Conservation (phyloP, 53 echinoderm and acorn worm genomes). For the Apostichopus leukothele region DNA sequence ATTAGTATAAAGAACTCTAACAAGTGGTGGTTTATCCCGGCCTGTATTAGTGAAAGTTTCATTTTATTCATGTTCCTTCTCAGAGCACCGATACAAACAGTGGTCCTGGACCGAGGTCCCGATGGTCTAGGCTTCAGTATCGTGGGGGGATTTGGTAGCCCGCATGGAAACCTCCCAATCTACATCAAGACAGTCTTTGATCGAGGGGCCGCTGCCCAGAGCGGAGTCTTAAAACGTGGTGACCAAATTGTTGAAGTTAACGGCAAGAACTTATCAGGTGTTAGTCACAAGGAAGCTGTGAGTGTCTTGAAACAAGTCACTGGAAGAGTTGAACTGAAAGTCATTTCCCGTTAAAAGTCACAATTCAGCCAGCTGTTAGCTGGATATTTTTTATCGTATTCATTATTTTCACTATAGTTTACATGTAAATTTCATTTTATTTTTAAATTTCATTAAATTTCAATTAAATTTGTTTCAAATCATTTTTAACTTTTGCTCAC, state of each 20-base stretch:
- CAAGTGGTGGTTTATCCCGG: too few species aligned
- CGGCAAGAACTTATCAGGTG: slow-evolving; percentile 68
- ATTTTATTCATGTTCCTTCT: not conserved
- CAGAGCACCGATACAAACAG: slow-evolving; percentile 55
- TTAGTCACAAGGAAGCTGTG: slow-evolving; percentile 88
- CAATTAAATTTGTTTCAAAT: too few species aligned
- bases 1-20: too few species aligned
- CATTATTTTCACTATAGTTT: too few species aligned
- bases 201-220: slow-evolving; percentile 82
- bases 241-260: slow-evolving; percentile 93
- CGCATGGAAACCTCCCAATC: slow-evolving; percentile 96
- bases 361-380: too few species aligned
- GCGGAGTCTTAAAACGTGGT: slow-evolving; percentile 77
- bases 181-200: slow-evolving; percentile 98
- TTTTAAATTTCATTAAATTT: too few species aligned
- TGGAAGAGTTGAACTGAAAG: slow-evolving; percentile 72
- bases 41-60: not conserved
- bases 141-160: slow-evolving; percentile 87
- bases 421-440: too few species aligned
- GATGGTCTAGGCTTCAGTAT: slow-evolving; percentile 97
- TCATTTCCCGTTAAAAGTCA: slow-evolving; percentile 34
- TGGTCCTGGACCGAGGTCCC: slow-evolving; percentile 78
- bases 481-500: too few species aligned
- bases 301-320: slow-evolving; percentile 76
- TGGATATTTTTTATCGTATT: too few species aligned